Conservation (phyloP, 2,797 vertebrate genomes). For the Gymnodraco acuticeps region DNA sequence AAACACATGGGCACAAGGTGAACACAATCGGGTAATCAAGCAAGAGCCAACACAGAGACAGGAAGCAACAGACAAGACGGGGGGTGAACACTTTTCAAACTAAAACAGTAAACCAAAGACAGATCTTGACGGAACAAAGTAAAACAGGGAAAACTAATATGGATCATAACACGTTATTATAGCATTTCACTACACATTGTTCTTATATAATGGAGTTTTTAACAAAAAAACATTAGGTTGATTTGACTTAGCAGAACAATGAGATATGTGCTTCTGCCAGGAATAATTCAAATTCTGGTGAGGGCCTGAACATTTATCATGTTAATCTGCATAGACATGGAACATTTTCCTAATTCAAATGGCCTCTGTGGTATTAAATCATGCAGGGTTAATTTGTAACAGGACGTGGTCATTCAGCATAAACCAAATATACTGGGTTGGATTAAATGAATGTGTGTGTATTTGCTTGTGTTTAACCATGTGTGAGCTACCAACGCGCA, state of each 20-base stretch:
- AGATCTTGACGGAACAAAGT: too few relatives aligned
- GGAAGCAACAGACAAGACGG: too few relatives aligned
- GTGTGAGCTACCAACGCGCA: too few relatives aligned
- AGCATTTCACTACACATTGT: neutral
- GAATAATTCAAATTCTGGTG: slow-evolving; percentile 1
- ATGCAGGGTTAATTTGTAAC: neutral
- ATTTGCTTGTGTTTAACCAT: neutral
- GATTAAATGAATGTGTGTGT: neutral
- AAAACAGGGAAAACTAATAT: too few relatives aligned
- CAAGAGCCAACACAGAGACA: too few relatives aligned
- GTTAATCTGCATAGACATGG: neutral
- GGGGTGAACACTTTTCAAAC: too few relatives aligned
- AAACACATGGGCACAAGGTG: too few relatives aligned
- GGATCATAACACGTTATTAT: too few relatives aligned
- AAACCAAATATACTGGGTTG: neutral
- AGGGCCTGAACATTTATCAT: neutral
- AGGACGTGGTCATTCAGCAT: slow-evolving; percentile 13
- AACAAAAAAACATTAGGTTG: neutral
- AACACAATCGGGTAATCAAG: too few relatives aligned
- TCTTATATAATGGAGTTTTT: neutral
- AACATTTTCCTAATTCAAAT: slow-evolving; percentile 3
- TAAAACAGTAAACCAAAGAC: too few relatives aligned
- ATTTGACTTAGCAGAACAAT: neutral
- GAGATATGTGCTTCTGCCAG: neutral
- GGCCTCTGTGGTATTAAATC: neutral